Conservation (phyloP, 2,113 vertebrate species). For the Steatornis caripensis region DNA sequence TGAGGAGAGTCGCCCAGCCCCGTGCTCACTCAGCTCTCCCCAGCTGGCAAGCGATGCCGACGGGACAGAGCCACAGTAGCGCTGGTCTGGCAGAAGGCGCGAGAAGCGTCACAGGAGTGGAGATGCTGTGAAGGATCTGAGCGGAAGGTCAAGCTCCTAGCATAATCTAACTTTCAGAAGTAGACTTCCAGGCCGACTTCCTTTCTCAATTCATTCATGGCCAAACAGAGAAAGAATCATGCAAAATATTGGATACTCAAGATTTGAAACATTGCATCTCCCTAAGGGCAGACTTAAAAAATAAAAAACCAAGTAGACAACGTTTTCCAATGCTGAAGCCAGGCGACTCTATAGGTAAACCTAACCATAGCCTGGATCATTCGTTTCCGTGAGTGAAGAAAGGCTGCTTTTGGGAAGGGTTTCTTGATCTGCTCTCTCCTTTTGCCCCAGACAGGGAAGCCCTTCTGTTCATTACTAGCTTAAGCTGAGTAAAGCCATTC, state of each 20-base stretch:
- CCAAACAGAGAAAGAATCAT: background rate
- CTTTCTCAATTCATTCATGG: background rate
- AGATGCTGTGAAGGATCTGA: background rate
- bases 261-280: background rate
- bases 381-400: background rate
- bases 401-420: background rate
- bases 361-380: background rate
- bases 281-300: background rate
- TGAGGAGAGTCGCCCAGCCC: background rate
- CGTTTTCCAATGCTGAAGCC: background rate
- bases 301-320: background rate
- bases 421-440: background rate
- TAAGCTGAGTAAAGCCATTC: background rate
- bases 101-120: background rate
- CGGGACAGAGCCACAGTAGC: rapidly evolving
- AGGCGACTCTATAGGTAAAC: background rate
- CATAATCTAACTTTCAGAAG: background rate
- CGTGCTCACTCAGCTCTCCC: background rate
- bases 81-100: background rate
- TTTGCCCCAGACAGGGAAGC: background rate
- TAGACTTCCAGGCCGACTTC: background rate
- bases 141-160: background rate
- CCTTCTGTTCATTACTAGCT: background rate
- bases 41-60: background rate
- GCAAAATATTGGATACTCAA: background rate